phyloP scores from a whole-genome alignment of 2,888 invertebrate genomes.

The Oligia latruncula region DNA sequence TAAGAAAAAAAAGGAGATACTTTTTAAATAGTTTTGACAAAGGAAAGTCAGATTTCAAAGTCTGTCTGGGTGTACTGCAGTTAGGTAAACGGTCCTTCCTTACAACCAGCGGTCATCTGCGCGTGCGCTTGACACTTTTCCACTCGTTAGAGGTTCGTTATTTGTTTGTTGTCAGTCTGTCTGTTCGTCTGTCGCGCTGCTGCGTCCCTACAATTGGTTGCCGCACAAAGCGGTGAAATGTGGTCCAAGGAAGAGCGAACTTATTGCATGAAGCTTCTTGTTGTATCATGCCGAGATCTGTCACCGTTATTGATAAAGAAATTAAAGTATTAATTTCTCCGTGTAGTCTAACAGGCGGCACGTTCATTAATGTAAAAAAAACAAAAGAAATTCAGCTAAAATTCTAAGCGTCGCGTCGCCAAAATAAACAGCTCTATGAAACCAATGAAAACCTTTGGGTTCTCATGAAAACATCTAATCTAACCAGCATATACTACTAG shows the following conservation, averaged over 20 bases:
- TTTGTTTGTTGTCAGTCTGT: slow-evolving; percentile 87
- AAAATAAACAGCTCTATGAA: not conserved
- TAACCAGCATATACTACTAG: too few species aligned
- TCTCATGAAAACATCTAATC: not conserved
- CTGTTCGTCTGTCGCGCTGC: slow-evolving; percentile 73
- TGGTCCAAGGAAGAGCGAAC: slow-evolving; percentile 38
- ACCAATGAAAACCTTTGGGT: not conserved
- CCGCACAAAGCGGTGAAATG: slow-evolving; percentile 74
- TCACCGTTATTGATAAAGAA: not conserved
- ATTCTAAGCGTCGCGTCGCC: not conserved
- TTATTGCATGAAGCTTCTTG: not conserved
- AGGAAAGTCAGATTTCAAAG: too few species aligned
- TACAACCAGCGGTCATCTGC: slow-evolving; percentile 58
- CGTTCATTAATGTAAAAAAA: too few species aligned
- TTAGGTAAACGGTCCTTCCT: slow-evolving; percentile 30
- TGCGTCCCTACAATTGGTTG: slow-evolving; percentile 78
- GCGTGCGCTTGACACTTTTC: slow-evolving; percentile 82
- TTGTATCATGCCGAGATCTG: not conserved
- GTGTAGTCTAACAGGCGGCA: not conserved
- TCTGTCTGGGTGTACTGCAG: not conserved
- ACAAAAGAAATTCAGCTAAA: not conserved
- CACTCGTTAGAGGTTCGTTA: slow-evolving; percentile 87
- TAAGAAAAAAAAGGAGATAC: not conserved
- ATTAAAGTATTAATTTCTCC: not conserved
- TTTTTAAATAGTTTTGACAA: not conserved